Base-by-base conservation (phyloP, 2,113 vertebrate species). In the Ceyx melanurus region DNA sequence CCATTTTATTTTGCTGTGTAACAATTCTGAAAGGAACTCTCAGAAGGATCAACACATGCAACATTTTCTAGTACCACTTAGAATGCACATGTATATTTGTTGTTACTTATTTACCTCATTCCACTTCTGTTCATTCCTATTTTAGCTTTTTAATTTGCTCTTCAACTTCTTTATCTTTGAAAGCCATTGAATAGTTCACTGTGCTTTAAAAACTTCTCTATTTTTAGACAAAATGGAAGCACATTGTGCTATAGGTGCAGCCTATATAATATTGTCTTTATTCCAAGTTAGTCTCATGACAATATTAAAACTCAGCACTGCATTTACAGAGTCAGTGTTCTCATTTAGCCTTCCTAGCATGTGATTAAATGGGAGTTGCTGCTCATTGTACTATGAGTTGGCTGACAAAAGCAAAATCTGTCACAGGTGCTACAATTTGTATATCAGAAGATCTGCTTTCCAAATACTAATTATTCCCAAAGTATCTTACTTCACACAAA, bases 391-490 rank as follows among this genome's bases (percentile, higher is more conserved):
- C 88, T 95, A 4, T 79, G 81, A 95, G 78, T 95, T 73, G 91
- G 61, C 83, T 93, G 70, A 90, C 65, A 97, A 96, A 96, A 94
- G 81, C 89, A 88, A 78, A 96, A 91, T 95, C 88, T 97, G 92
- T 97, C 96, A 93, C 95, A 97, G 92, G 92, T 96, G 92, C 90
- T 96, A 76, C 84, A 92, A 95, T 97, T 96, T 97, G 74, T 96
- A 82, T 92, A 91, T 97, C 95, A 96, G 84, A 97, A 97, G 96
- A 95, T 96, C 84, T 97, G 67, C 94, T 97, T 96, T 75, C 56
- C 74, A 95, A 94, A 95, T 86, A 73, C 93, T 96, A 97, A 97
- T 97, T 97, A 97, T 96, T 95, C 76, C 81, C 86, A 64, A 97
- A 97, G 83, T 94, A 77, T 89, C 75, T 42, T 62, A 78, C 66